Base-by-base conservation (phyloP, 2,113 vertebrate genomes). In the Callipepla squamata region DNA sequence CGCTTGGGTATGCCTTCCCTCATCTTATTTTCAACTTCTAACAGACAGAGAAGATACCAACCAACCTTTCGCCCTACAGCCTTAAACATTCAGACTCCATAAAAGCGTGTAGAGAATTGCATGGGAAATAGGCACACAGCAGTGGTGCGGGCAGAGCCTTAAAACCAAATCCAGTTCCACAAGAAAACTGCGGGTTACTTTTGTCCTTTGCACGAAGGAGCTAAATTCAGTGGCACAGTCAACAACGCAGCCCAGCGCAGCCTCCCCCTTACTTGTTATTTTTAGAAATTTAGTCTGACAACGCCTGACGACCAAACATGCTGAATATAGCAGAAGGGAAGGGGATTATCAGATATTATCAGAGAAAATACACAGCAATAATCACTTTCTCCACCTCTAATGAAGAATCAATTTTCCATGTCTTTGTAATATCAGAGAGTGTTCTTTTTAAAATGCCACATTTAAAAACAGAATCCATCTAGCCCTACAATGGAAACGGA, bases 191-290 rank as follows among this genome's bases (percentile, higher is more conserved):
- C 91, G 95, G 95, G 96, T 91, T 94, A 72, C 87, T 96, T 95
- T 85, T 94, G 89, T 87, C 94, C 96, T 93, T 96, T 97, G 84
- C 94, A 89, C 8, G 7, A 85, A 97, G 94, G 94, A 97, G 94
- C 95, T 96, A 96, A 97, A 97, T 96, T 89, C 93, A 97, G 95
- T 96, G 93, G 96, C 94, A 96, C 77, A 95, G 91, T 21, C 82
- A 91, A 95, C 94, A 90, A 88, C 93, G 91, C 91, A 96, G 93
- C 85, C 93, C 93, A 94, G 89, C 91, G 92, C 40, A 96, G 93
- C 95, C 97, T 96, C 97, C 97, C 93, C 87, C 96, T 94, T 97
- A 96, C 96, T 97, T 97, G 97, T 97, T 98, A 98, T 98, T 98
- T 98, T 98, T 98, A 98, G 97, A 94, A 95, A 96, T 97, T 97